phyloP scores from a whole-genome alignment of 2,113 vertebrate genomes.

The Seriola rivoliana region DNA sequence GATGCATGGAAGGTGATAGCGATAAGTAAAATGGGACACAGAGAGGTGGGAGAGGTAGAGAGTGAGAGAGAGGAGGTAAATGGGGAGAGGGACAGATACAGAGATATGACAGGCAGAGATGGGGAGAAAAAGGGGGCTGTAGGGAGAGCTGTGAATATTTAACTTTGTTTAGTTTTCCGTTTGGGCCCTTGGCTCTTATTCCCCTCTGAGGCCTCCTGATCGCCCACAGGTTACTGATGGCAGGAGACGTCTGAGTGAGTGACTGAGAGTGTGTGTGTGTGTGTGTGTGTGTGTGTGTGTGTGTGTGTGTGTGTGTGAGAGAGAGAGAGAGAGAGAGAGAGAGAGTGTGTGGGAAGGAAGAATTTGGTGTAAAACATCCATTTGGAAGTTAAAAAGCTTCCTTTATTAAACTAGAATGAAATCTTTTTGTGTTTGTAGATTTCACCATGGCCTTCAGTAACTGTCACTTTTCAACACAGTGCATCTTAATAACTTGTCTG shows the following conservation, averaged over 20 bases:
- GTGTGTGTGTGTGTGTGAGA: too few relatives aligned
- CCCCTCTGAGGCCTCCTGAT: conserved; percentile 39
- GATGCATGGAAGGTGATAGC: conserved; percentile 6
- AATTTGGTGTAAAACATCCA: background rate
- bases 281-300: background rate
- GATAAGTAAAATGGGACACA: conserved; percentile 47
- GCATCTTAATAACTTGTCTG: background rate
- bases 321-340: background rate
- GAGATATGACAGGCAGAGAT: conserved; percentile 18
- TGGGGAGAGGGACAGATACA: conserved; percentile 17
- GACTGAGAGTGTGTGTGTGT: background rate
- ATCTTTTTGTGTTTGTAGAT: background rate
- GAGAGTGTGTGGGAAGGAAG: background rate
- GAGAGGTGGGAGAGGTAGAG: conserved; percentile 31
- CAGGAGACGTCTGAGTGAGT: conserved; percentile 13
- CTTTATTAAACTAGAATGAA: background rate
- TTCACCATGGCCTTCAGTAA: background rate
- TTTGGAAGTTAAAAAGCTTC: conserved; percentile 7
- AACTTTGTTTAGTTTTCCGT: conserved; percentile 72
- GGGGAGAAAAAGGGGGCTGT: conserved; percentile 30
- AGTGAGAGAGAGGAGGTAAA: background rate
- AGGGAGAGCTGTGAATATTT: conserved; percentile 69
- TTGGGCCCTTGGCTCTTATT: conserved; percentile 25
- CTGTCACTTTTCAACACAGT: background rate
- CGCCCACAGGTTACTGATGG: conserved; percentile 55